phyloP scores from a whole-genome alignment of 2,888 invertebrate genomes.

The Drosophila buzzatii region DNA sequence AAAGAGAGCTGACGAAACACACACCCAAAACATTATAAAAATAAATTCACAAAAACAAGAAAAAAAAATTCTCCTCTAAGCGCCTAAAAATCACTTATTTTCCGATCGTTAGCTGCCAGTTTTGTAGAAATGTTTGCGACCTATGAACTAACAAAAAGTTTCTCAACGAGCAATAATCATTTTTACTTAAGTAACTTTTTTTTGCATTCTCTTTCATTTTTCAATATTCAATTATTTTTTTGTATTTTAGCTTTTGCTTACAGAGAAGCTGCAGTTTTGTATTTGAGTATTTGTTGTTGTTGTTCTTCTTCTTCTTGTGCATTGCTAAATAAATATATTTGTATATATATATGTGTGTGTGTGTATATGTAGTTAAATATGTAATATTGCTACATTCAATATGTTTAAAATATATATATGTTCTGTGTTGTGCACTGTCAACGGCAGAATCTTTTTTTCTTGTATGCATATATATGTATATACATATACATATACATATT shows the following conservation, averaged over 20 bases:
- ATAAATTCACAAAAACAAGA: conserved; percentile 4
- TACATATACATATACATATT: neutral
- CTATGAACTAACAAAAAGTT: conserved; percentile 71
- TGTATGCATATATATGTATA: neutral
- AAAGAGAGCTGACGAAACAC: conserved; percentile 21
- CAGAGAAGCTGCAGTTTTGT: conserved; percentile 36
- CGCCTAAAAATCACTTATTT: conserved; percentile 80
- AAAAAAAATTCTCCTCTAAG: conserved; percentile 26
- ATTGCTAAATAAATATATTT: conserved; percentile 58
- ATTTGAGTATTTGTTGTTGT: conserved; percentile 61
- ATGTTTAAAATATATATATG: conserved; percentile 37
- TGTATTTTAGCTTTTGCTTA: conserved; percentile 10
- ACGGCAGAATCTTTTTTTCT: conserved; percentile 46
- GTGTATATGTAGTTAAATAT: conserved; percentile 50
- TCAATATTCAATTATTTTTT: conserved; percentile 23
- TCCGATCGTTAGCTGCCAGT: conserved; percentile 48
- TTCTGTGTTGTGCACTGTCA: conserved; percentile 53
- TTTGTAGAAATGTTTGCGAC: conserved; percentile 65
- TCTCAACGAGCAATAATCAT: conserved; percentile 66
- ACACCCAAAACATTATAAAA: conserved; percentile 28
- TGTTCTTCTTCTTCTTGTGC: conserved; percentile 58
- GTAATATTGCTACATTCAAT: conserved; percentile 16
- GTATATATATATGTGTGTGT: conserved; percentile 3
- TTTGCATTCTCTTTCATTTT: conserved; percentile 27
- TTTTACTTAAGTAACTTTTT: conserved; percentile 29